Base-by-base conservation (phyloP, 2,797 vertebrate genomes). In the Forpus xanthops region DNA sequence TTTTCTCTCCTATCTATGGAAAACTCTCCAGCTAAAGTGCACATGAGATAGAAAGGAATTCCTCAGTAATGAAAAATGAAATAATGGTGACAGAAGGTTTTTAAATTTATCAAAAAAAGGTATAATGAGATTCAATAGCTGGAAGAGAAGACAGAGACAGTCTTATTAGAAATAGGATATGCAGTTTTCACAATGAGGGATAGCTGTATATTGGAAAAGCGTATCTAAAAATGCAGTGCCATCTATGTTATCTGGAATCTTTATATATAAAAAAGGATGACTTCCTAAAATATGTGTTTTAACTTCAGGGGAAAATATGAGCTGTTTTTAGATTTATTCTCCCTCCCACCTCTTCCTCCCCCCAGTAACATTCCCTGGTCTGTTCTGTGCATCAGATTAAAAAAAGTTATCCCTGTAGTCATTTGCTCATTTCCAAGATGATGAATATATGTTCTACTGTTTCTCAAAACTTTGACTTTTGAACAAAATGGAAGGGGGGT, bases 91-190 rank as follows among this genome's bases (percentile, higher is more conserved):
- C 85, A 90, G 85, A 73, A 91, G 66, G 45, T 53, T 94, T 96
- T 95, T 81, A 73, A 91, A 33, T 91, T 88, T 96, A 78, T 87
- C 85, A 72, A 61, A 78, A 78, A 80, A 91, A 94, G 16, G 21
- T 28, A 90, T 94, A 93, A 96, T 81, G 62, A 88, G 90, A 94
- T 94, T 70, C 85, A 95, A 19, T n/a, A 81, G 45, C 62, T 94
- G 87, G 65, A 94, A 94, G 70, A 87, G 68, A 87, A 88, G 58
- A 37, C 35, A 91, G 73, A 64, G 66, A 33, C 16, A 30, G 66
- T 88, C 76, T 89, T 86, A 68, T 72, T 86, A 94, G 78, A 93
- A 93, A 84, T 44, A 84, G 37, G 28, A 25, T 65, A 18, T 44
- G n/a, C 9, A 55, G 45, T 91, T 91, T 81, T 83, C 61, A 62